These are phyloP conservation scores for Syngnathus acus DNA, from an alignment of 2,797 vertebrate species.

Conservation along the genomic window DNA sequence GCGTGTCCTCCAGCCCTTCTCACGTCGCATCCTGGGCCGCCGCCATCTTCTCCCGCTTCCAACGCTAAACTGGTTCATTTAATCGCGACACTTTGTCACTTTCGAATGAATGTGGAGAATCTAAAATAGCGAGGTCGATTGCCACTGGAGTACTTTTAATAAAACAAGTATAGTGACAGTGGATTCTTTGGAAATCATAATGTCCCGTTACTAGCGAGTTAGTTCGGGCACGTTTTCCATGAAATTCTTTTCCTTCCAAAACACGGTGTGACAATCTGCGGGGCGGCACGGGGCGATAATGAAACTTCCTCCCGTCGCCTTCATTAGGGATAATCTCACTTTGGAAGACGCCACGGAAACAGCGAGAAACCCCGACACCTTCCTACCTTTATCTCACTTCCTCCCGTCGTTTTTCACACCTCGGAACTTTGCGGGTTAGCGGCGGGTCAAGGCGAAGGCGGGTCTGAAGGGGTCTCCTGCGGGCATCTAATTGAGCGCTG, in stretches of 20 bases:
- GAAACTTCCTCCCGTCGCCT: conserved; percentile 50
- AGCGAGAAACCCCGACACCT: conserved; percentile 17
- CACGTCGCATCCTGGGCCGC: conserved; percentile 21
- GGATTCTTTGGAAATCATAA: background rate
- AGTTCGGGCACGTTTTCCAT: background rate
- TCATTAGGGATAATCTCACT: conserved; percentile 63
- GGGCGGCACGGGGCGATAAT: conserved; percentile 52
- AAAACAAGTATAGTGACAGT: background rate
- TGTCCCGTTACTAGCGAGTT: too few relatives aligned
- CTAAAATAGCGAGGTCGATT: background rate
- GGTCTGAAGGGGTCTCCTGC: conserved; percentile 65
- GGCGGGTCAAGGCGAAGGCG: conserved; percentile 59
- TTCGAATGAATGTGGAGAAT: background rate
- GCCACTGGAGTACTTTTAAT: background rate
- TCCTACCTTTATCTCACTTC: conserved; percentile 14
- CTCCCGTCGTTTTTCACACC: conserved; percentile 17
- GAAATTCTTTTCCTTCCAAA: background rate
- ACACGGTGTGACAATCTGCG: conserved; percentile 31
- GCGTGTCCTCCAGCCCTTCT: conserved; percentile 16
- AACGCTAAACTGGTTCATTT: background rate
- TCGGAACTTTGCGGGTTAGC: conserved; percentile 23
- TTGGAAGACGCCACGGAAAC: conserved; percentile 23
- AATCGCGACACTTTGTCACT: background rate
- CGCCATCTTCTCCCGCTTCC: conserved; percentile 15
- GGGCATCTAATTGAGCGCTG: conserved; percentile 75